phyloP scores from a whole-genome alignment of 2,797 vertebrate species.

The Eulemur rubriventer region DNA sequence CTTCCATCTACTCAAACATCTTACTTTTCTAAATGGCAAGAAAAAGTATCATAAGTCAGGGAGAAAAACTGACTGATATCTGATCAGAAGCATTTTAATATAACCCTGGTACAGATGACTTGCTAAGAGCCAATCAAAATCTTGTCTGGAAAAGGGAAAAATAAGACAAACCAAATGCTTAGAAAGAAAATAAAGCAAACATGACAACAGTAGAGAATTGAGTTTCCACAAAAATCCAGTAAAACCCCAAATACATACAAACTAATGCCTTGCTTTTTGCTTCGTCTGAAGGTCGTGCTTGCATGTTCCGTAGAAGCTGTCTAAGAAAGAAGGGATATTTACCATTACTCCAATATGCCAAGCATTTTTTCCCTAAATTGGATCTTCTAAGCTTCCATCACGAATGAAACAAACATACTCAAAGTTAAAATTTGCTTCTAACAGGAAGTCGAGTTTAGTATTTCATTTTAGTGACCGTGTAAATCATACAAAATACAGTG shows the following conservation, averaged over 20 bases:
- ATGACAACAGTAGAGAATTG: background rate
- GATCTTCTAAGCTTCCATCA: background rate
- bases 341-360: background rate
- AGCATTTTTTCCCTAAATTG: background rate
- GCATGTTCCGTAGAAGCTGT: background rate
- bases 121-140: slow-evolving; percentile 44
- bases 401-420: slow-evolving; percentile 2
- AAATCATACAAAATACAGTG: slow-evolving; percentile 49
- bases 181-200: slow-evolving; percentile 49
- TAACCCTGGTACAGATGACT: background rate
- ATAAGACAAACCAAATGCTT: slow-evolving; percentile 35
- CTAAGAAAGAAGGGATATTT: background rate
- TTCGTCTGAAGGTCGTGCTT: background rate
- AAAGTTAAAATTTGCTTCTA: slow-evolving; percentile 22
- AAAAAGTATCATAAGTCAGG: slow-evolving; percentile 2
- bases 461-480: slow-evolving; percentile 14
- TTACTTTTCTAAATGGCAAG: slow-evolving; percentile 23
- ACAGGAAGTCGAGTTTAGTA: slow-evolving; percentile 25
- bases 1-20: background rate
- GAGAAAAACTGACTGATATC: background rate
- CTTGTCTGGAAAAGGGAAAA: slow-evolving; percentile 2
- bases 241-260: background rate
- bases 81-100: background rate
- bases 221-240: slow-evolving; percentile 33
- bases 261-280: background rate